A percentile compares a stretch with the other conserved stretches of the same genome.
Conservation (phyloP, 2,113 vertebrate species). For the Pelodiscus sinensis region DNA sequence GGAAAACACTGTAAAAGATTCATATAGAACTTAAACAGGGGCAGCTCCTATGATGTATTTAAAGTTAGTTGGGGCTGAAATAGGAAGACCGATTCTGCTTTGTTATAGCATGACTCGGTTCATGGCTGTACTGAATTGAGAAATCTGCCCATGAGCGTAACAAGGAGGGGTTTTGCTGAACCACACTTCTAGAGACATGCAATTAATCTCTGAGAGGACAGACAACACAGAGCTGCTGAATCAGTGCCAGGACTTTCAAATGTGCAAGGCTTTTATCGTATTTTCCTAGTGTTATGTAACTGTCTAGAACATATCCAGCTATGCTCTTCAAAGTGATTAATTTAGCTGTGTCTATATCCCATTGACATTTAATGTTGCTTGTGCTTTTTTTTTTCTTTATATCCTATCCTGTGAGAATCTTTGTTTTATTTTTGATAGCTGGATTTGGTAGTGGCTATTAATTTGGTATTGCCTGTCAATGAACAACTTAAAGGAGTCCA, state of each 20-base stretch:
- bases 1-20: neutral
- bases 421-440: slow-evolving; percentile 11
- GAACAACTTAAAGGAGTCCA: neutral
- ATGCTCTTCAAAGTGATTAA: neutral
- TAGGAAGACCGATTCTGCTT: neutral
- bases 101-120: neutral
- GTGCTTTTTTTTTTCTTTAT: neutral
- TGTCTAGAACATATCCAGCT: neutral
- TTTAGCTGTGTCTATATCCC: neutral
- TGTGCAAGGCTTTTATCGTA: slow-evolving; percentile 53
- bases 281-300: neutral
- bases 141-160: slow-evolving; percentile 13
- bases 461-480: neutral
- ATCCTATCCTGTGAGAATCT: neutral
- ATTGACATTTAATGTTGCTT: slow-evolving; percentile 34
- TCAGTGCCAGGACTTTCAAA: slow-evolving; percentile 21
- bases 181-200: neutral
- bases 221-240: slow-evolving; percentile 20
- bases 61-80: neutral
- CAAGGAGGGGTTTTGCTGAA: neutral
- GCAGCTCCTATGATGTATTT: neutral
- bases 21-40: neutral
- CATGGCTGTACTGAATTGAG: slow-evolving; percentile 7
- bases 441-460: neutral
- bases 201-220: neutral